A percentile compares a stretch with the other conserved stretches of the same genome.
These are phyloP conservation scores for Zygaena filipendulae DNA, from an alignment of 2,888 invertebrate genomes.

Conservation along the genomic window DNA sequence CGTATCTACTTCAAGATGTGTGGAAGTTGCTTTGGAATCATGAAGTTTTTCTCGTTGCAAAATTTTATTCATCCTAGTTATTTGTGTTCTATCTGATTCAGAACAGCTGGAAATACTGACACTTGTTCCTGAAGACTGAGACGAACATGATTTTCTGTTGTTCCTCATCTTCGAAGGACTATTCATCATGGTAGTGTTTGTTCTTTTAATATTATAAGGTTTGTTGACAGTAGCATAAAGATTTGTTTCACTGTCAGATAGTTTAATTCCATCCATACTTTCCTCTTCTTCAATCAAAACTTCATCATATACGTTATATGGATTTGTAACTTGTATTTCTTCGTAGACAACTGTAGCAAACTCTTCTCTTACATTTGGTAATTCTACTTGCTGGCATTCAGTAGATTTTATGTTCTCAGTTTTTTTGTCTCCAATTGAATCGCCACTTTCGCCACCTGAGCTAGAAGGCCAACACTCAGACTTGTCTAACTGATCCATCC, in stretches of 20 bases:
- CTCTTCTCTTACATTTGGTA: conserved; percentile 63
- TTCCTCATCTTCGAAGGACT: conserved; percentile 50
- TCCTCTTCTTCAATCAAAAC: conserved; percentile 59
- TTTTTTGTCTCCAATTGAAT: conserved; percentile 62
- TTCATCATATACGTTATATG: conserved; percentile 55
- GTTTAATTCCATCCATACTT: conserved; percentile 44
- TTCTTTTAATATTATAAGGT: conserved; percentile 44
- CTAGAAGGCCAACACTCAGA: conserved; percentile 84
- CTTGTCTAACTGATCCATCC: conserved; percentile 77
- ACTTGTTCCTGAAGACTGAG: conserved; percentile 62
- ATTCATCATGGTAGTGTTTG: conserved; percentile 66
- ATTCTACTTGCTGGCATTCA: conserved; percentile 59
- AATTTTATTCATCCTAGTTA: conserved; percentile 53
- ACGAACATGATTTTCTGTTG: conserved; percentile 51
- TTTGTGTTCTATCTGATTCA: conserved; percentile 64
- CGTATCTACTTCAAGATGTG: conserved; percentile 64
- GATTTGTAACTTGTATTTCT: conserved; percentile 40
- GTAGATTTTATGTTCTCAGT: conserved; percentile 29
- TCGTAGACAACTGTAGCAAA: conserved; percentile 43
- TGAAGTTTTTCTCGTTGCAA: conserved; percentile 42
- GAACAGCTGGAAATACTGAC: conserved; percentile 66
- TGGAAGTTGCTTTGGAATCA: conserved; percentile 59
- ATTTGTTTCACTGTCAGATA: conserved; percentile 50
- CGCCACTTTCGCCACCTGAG: conserved; percentile 71
- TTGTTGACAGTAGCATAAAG: conserved; percentile 61